Evolutionary conservation across 1,140 invertebrate species (phyloP), one percentile per base, ranked within the genome.

Genomic region (Tyrophagus putrescentiae): DNA sequence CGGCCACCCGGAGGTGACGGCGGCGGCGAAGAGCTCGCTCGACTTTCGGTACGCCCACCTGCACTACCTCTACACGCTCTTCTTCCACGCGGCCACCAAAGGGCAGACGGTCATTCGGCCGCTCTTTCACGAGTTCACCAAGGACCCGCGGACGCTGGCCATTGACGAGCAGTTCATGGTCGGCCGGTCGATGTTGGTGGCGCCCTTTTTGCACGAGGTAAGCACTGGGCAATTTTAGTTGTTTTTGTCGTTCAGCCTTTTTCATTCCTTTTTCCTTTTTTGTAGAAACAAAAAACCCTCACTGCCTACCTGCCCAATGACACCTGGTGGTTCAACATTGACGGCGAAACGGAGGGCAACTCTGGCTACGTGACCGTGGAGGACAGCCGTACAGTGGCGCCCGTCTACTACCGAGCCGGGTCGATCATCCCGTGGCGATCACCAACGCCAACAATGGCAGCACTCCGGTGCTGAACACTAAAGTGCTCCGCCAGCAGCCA

Each of bases 61-160:
- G 1, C 76, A 76, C 0, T 75, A 71, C 61, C 66, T 77, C 2
- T 76, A 76, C 64, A 73, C 73, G 11, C 63, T 70, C n/a, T 70
- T 75, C 45, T 71, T 69, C 45, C 42, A 67, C 16, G 69, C 69
- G 25, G 68, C 69, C 60, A 52, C 63, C 0, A 60, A 66, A 29
- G 75, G 73, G 1, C 36, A 56, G 1, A 68, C 73, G 0, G 71
- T 75, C 21, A 65, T 71, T 3, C 64, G 72, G 56, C 74, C 75
- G 16, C 57, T 76, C 4, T 72, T 74, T 53, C 72, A 70, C 65
- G 66, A 70, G 54, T 70, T 33, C 21, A 13, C 56, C 7, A 6
- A 6, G 9, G 56, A 57, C 11, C 16, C 4, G 6, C n/a, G 31
- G 4, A 57, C 56, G 4, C 32, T 41, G 25, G 21, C 6, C 33